Base-by-base conservation (phyloP, 2,113 vertebrate species). In the Tachysurus fulvidraco region DNA sequence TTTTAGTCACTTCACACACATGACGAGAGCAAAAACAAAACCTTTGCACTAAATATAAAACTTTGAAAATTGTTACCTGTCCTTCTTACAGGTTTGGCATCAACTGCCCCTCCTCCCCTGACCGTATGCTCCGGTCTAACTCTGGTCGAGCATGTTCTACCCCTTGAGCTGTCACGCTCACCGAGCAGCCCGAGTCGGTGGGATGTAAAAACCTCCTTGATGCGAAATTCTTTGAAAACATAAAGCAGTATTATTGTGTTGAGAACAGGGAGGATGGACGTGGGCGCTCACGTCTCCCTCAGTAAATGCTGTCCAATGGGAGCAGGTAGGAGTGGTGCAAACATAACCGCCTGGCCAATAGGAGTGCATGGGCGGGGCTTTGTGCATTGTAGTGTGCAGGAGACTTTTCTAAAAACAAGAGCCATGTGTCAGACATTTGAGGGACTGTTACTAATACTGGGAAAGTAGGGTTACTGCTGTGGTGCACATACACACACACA, bases 221-320 rank as follows among this genome's bases (percentile, higher is more conserved):
- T 44, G 86, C 90, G 89, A 91, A 90, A 92, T 92, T 91, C 90
- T 92, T 91, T 92, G 92, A 93, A 92, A 94, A 94, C 93, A 93
- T 90, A 94, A 80, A 92, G 92, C 92, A 88, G 90, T 89, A 85
- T 89, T 92, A 91, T 90, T 91, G 89, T 93, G 92, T 90, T 84
- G 91, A 92, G 88, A 89, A 91, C 86, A 80, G 82, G 44, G 91
- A 89, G 89, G 83, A 55, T 88, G 71, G 93, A 91, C 89, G 80
- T 81, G 65, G 90, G 86, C 87, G 88, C 87, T 90, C 88, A 77
- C 80, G 78, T 81, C 89, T 88, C 83, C 79, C 81, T 59, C 71
- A 55, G 41, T 64, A 23, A 83, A 67, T 11, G 76, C 88, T 76
- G 77, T 86, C 90, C 92, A 91, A 89, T 88, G 5, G 90, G 86